Evolutionary conservation across 2,797 vertebrate species (phyloP).

Genomic region (Liasis olivaceus): DNA sequence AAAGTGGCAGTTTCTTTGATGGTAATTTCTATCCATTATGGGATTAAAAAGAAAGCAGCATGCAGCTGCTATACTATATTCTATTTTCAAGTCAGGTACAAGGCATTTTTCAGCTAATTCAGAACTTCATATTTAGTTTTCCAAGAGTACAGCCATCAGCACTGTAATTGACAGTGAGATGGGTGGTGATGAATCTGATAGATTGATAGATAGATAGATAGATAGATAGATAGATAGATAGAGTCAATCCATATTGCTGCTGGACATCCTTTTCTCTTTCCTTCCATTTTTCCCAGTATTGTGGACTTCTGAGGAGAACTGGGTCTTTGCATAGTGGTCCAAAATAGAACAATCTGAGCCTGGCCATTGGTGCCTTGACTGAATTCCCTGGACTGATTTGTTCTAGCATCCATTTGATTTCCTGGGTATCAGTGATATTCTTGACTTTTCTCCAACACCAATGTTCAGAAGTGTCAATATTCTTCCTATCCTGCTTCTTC

Average conservation of each 20-base stretch:
- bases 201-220: too few species aligned
- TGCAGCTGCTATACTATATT: not conserved
- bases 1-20: slow-evolving; percentile 22
- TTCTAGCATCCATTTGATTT: not conserved
- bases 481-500: not conserved
- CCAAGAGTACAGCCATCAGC: not conserved
- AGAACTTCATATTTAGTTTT: not conserved
- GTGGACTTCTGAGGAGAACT: not conserved
- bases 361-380: not conserved
- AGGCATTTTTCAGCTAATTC: not conserved
- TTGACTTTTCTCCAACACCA: not conserved
- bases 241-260: not conserved
- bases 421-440: not conserved
- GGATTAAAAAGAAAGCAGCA: slow-evolving; percentile 22
- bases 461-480: not conserved
- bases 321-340: not conserved
- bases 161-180: not conserved
- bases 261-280: not conserved
- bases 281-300: not conserved
- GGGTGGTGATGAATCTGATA: too few species aligned
- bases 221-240: too few species aligned
- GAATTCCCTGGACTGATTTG: not conserved
- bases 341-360: not conserved
- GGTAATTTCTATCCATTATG: not conserved
- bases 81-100: not conserved